A percentile compares a stretch with the other conserved stretches of the same genome.
phyloP scores from a whole-genome alignment of 2,113 vertebrate genomes.

The Lasiurus cinereus region DNA sequence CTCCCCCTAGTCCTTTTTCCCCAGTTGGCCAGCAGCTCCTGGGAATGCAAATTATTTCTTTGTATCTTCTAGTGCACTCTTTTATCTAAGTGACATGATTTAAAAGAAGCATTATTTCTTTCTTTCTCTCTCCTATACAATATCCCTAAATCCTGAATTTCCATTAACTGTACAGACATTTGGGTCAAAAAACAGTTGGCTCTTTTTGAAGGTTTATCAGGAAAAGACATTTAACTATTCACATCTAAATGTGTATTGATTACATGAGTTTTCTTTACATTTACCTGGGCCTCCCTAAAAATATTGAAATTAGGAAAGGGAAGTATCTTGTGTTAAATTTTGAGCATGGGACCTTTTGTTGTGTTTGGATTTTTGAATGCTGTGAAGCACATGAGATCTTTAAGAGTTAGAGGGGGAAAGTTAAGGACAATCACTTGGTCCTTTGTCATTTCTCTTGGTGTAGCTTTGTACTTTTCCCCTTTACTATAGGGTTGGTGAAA shows the following conservation, averaged over 20 bases:
- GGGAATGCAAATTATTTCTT: neutral
- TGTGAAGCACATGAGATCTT: neutral
- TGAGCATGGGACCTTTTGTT: neutral
- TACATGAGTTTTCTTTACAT: conserved; percentile 4
- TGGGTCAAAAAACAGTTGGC: neutral
- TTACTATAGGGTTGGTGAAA: conserved; percentile 5
- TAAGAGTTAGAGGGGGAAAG: neutral
- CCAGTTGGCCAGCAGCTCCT: neutral
- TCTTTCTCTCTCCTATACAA: neutral
- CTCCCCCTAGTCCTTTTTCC: neutral
- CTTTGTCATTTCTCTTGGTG: conserved; percentile 20
- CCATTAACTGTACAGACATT: neutral
- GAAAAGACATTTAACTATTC: conserved; percentile 41
- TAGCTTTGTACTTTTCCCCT: conserved; percentile 30
- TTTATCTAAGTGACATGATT: neutral
- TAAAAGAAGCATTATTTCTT: conserved; percentile 48
- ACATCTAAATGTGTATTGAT: conserved; percentile 19
- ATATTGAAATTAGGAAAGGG: neutral
- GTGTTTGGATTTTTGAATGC: neutral
- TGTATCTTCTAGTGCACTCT: neutral
- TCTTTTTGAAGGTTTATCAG: neutral
- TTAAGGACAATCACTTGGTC: neutral
- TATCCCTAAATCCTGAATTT: conserved; percentile 22
- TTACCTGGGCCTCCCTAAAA: conserved; percentile 1
- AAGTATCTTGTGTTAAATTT: conserved; percentile 12